Conservation (phyloP, 2,888 invertebrate genomes). For the Ashinkailepas kermadecensis region DNA sequence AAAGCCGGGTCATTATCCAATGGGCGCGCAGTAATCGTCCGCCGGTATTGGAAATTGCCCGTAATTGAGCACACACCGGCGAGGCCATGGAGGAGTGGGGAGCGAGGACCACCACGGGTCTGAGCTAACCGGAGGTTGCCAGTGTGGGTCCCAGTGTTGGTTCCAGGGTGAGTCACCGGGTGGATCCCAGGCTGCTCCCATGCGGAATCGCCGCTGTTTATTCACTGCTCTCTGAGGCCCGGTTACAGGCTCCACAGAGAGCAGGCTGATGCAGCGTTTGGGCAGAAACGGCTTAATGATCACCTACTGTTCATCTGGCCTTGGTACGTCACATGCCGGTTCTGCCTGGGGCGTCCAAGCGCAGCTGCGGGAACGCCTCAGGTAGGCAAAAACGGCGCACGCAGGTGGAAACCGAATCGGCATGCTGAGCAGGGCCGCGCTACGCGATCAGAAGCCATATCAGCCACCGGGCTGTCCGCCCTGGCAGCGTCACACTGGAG, state of each 20-base stretch:
- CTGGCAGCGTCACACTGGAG: too few species aligned
- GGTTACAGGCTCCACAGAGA: too few species aligned
- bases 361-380: background rate
- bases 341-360: background rate
- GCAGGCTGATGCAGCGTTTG: too few species aligned
- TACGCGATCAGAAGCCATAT: background rate
- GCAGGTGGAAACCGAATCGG: background rate
- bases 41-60: constrained; percentile 6
- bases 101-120: background rate
- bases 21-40: background rate
- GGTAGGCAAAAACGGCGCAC: background rate
- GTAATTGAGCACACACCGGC: constrained; percentile 2
- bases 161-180: too few species aligned
- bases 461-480: too few species aligned
- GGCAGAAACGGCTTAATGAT: too few species aligned
- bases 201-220: too few species aligned
- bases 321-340: background rate
- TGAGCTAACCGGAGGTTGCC: too few species aligned
- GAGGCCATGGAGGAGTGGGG: background rate
- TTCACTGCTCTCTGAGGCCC: too few species aligned
- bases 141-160: too few species aligned
- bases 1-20: background rate
- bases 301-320: too few species aligned
- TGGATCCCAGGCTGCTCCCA: too few species aligned
- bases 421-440: background rate